Conservation (phyloP, 2,797 vertebrate species). For the Setipinna tenuifilis region DNA sequence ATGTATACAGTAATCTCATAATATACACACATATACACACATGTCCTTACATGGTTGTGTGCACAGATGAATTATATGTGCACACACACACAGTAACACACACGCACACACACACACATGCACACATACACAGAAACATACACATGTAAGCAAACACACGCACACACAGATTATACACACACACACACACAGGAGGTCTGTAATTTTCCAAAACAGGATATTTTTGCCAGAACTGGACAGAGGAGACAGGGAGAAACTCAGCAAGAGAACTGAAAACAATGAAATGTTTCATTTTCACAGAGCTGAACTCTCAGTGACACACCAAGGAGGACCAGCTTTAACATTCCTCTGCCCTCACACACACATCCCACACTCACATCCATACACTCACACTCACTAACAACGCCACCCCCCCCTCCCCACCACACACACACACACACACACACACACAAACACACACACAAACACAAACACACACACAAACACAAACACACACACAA, state of each 20-base stretch:
- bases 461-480: not conserved
- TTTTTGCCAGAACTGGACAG: not conserved
- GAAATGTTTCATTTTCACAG: slow-evolving; percentile 5
- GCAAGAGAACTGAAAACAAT: not conserved
- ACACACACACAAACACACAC: too few relatives aligned
- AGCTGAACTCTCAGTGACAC: not conserved
- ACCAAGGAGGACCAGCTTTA: not conserved
- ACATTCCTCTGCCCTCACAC: not conserved
- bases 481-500: too few relatives aligned
- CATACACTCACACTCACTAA: not conserved
- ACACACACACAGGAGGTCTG: not conserved
- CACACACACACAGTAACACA: too few relatives aligned
- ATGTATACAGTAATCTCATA: too few relatives aligned
- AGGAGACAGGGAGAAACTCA: not conserved
- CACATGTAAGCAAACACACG: not conserved
- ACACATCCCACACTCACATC: not conserved
- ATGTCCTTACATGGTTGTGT: too few relatives aligned
- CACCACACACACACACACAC: too few relatives aligned
- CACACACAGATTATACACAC: not conserved
- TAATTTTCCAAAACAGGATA: not conserved
- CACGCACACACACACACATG: not conserved
- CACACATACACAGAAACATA: too few relatives aligned
- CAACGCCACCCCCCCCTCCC: too few relatives aligned
- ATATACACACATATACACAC: too few relatives aligned
- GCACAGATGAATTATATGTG: too few relatives aligned